A percentile compares a stretch with the other conserved stretches of the same genome.
Conservation (phyloP, 1,140 invertebrate genomes). For the Brachionus rotundiformis region DNA sequence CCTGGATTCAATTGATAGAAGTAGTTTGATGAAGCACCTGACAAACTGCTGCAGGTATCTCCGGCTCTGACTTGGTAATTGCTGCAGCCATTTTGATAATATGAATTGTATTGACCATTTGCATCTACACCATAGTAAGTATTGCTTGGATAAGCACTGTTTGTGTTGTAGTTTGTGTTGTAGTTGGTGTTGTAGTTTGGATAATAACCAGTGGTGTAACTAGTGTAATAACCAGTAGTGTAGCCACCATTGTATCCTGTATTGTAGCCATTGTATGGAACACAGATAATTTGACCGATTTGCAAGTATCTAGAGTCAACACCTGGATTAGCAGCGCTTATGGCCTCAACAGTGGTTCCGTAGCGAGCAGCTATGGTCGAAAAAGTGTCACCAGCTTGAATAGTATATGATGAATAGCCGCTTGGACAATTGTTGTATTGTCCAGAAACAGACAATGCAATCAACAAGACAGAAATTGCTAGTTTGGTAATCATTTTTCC, state of each 20-base stretch:
- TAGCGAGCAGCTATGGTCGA: not conserved
- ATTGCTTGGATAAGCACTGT: not conserved
- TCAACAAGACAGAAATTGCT: not conserved
- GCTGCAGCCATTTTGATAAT: not conserved
- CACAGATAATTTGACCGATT: not conserved
- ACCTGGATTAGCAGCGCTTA: not conserved
- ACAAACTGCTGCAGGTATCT: not conserved
- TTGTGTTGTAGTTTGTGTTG: conserved; percentile 16
- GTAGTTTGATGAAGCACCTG: not conserved
- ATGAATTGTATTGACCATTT: conserved; percentile 23
- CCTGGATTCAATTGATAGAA: not conserved
- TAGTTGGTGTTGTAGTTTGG: not conserved
- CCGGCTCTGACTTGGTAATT: not conserved
- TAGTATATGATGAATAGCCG: not conserved
- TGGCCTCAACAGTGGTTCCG: not conserved
- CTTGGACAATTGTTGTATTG: not conserved
- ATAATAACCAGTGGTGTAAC: not conserved
- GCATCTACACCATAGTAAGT: conserved; percentile 9
- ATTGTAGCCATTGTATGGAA: not conserved
- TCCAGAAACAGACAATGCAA: not conserved
- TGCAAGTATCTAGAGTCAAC: conserved; percentile 18
- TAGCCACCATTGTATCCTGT: not conserved
- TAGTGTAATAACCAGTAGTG: not conserved
- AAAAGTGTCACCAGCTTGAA: not conserved
- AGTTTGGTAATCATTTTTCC: not conserved